Evolutionary conservation across 2,888 invertebrate genomes (phyloP), one percentile per base, ranked within the genome.

Genomic region (Tetranychus piercei): DNA sequence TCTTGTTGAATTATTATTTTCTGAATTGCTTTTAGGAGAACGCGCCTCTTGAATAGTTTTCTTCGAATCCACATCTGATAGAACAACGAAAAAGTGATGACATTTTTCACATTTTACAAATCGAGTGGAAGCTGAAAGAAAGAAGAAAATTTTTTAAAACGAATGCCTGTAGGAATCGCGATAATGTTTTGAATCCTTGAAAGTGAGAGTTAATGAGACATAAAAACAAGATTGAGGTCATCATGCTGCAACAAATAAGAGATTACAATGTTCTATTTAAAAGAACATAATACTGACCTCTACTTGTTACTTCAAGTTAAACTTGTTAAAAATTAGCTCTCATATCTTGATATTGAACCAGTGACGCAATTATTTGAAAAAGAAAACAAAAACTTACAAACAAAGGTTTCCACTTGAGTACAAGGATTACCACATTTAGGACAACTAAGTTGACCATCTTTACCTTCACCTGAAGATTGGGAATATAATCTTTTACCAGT

Each of bases 81-180:
- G 86, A 43, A 96, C 94, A 64, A 95, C 94, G 83, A 95, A 96
- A 85, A 96, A 95, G 82, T 95, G 94, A 84, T 94, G 93, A 82
- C 96, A 96, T 83, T 94, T 95, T 83, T 95, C 94, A 84, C 96
- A 96, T 84, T 94, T 95, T 65, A 96, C 95, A 84, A 96, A 96
- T 79, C 94, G 87, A 71, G 94, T 94, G 73, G 94, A 94, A 76
- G 87, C 87, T 87, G 79, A n/a, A 78, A 79, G 69, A 79, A 72
- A 72, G 72, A 74, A 71, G 73, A 74, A 77, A 23, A 77, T 78
- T 69, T 23, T 5, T 20, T 20, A 69, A 69, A 22, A 20, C 6
- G 22, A 11, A 55, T 55, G 15, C 55, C 55, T 55, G 55, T 2
- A 15, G 55, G 11, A 9, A 55, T 55, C 15, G 9, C 55, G n/a